Evolutionary conservation across 2,888 invertebrate species (phyloP).

Genomic region (Drosophila paranaensis): DNA sequence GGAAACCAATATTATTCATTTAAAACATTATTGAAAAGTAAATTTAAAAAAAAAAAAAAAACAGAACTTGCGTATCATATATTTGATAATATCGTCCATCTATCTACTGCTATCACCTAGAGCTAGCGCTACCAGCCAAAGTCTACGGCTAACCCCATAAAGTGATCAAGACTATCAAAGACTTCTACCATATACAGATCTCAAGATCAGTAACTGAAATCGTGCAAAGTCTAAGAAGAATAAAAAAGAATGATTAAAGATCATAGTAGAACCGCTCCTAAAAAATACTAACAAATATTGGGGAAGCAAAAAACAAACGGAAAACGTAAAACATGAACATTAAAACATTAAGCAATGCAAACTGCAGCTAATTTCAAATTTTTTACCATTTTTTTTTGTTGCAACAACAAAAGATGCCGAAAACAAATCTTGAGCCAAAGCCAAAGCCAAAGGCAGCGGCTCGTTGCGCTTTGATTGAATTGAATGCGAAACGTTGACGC

Average conservation of each 20-base stretch:
- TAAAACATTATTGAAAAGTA: no score
- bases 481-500: constrained; percentile 62
- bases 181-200: not conserved
- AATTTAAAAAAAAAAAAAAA: no score
- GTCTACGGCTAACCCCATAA: not conserved
- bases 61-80: no score
- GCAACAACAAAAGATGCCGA: constrained; percentile 73
- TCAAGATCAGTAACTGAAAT: constrained; percentile 4
- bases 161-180: not conserved
- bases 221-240: not conserved
- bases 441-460: constrained; percentile 57
- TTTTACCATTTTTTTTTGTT: constrained; percentile 59
- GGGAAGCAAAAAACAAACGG: constrained; percentile 13
- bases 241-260: not conserved
- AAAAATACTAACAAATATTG: constrained; percentile 15
- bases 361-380: constrained; percentile 75
- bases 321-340: constrained; percentile 50
- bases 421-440: constrained; percentile 55
- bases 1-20: no score
- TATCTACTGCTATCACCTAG: not conserved
- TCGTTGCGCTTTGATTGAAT: constrained; percentile 78
- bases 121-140: not conserved
- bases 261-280: constrained; percentile 39
- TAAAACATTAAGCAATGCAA: constrained; percentile 52
- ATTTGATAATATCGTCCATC: not conserved